Base-by-base conservation (phyloP, 2,797 vertebrate species). In the Clarias platycephalus region DNA sequence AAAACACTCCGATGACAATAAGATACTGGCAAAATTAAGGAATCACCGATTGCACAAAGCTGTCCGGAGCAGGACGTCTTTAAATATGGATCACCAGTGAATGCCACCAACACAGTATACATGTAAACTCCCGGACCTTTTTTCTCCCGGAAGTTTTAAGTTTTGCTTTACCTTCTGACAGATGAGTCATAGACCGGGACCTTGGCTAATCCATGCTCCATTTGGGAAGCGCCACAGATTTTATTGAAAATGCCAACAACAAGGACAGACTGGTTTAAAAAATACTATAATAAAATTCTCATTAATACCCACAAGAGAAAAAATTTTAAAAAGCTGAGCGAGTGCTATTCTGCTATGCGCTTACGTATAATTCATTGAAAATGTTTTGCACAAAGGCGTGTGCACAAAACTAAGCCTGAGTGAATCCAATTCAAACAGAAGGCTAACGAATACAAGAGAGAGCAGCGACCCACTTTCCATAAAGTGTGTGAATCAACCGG, bases 361-460 rank as follows among this genome's bases (percentile, higher is more conserved):
- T 44, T 58, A 55, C 2, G 9, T 24, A 66, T 37, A 31, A 75
- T 75, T 85, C 18, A n/a, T 28, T 40, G 15, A 40, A 58, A 75
- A 58, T 13, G 16, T 60, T 57, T 60, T 63, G 18, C 20, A 55
- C 66, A 72, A 74, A 77, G 13, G 49, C 49, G n/a, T 60, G 40
- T 16, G 49, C 72, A 78, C 31, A 28, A 5, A 60, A n/a, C 60
- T 40, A 80, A 66, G 62, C 31, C 37, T 64, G 34, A 84, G 49
- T 44, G 53, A 24, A 57, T 66, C 31, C 49, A 8, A 57, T 37
- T 40, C 24, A 24, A 53, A 78, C 26, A 62, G 58, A 78, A 63
- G 22, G 24, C 31, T 58, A 60, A 84, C 78, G 83, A 44, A 84
- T 28, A 22, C 22, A 80, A 78, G 49, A 60, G 60, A 49, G 24